Evolutionary conservation across 1,140 invertebrate species (phyloP), one percentile per base, ranked within the genome.

Genomic region (Drosophila albomicans): DNA sequence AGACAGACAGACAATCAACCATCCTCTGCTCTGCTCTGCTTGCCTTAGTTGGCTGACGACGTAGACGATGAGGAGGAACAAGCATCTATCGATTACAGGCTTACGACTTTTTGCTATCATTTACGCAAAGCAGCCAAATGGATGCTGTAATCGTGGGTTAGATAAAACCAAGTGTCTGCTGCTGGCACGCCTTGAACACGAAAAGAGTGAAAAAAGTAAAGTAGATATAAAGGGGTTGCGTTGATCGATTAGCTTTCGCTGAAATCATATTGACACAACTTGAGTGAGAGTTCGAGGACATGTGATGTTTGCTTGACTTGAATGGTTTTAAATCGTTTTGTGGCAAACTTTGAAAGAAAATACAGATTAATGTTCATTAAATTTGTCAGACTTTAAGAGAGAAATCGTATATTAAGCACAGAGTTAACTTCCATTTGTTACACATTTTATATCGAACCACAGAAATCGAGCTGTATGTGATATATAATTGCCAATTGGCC

Each of bases 71-170:
- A 25, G 20, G 20, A 25, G 20, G 5, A 54, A 11, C n/a, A 57
- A 58, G 35, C 68, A 77, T 85, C 82, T 75, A 86, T 86, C 82
- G 82, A 81, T 85, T 86, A 78, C 68, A 56, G 73, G 65, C 76
- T 81, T 71, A 85, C 65, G 48, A 66, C 61, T 56, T 70, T 78
- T 68, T 67, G 74, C 63, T 79, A 78, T 86, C 75, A 78, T 63
- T 78, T 78, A 68, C 58, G 30, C 51, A 66, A 79, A 79, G 73
- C 69, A 35, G 11, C 45, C 41, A 65, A 82, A 81, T 65, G 63
- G 48, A 30, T 51, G 38, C 51, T 65, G 45, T 58, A 69, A 84
- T 73, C 54, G 35, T 64, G 20, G 52, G 1, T 61, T 30, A 48
- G 64, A 70, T 69, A 61, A 54, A 5, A 43, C 54, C 13, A 67